These are phyloP conservation scores for Hipparchia sbordonii DNA, from an alignment of 2,888 invertebrate species.

Conservation along the genomic window DNA sequence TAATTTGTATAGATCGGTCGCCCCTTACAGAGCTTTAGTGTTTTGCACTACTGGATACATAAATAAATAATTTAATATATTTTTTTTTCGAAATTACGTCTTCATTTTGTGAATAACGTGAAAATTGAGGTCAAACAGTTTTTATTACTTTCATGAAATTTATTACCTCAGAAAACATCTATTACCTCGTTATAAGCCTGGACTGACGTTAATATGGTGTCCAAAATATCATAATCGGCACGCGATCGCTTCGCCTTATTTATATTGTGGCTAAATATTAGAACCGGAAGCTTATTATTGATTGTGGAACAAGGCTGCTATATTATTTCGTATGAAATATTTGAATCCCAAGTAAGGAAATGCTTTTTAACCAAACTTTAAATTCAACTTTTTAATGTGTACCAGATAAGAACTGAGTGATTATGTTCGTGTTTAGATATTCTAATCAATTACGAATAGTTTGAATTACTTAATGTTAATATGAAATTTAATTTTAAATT, in stretches of 20 bases:
- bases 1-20: too few species aligned
- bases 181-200: constrained; percentile 30
- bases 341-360: too few species aligned
- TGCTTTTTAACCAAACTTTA: not conserved
- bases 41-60: too few species aligned
- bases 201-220: constrained; percentile 23
- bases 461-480: not conserved
- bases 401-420: not conserved
- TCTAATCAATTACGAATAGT: not conserved
- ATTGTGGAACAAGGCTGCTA: too few species aligned
- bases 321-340: too few species aligned
- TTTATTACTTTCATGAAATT: constrained; percentile 17
- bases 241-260: constrained; percentile 26
- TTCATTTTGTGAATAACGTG: not conserved
- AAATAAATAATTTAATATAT: too few species aligned
- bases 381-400: not conserved
- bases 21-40: too few species aligned
- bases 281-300: not conserved
- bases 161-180: constrained; percentile 19
- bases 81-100: not conserved
- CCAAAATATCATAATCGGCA: constrained; percentile 28
- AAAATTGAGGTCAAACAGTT: not conserved
- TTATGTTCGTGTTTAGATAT: not conserved
- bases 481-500: not conserved
- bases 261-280: constrained; percentile 12